These are phyloP conservation scores for Brachionichthys hirsutus DNA, from an alignment of 2,113 vertebrate species.

Conservation along the genomic window DNA sequence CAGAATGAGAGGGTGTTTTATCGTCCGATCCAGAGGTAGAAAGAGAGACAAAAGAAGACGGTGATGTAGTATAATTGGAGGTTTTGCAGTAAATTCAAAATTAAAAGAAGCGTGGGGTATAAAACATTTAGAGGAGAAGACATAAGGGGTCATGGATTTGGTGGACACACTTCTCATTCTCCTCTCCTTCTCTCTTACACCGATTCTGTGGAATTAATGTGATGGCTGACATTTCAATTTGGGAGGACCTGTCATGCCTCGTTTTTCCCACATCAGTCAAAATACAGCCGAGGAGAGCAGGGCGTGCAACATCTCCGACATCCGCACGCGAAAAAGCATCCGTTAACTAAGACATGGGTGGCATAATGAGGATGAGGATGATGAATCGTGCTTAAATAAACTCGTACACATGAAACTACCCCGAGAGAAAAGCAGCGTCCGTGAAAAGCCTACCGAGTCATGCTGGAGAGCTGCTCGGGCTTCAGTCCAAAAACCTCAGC, in stretches of 20 bases:
- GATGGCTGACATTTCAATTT: conserved; percentile 66
- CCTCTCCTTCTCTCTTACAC: conserved; percentile 6
- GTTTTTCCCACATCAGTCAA: conserved; percentile 42
- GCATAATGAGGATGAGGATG: conserved; percentile 9
- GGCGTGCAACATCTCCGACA: background rate
- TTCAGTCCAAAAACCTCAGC: conserved; percentile 21
- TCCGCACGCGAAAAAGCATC: background rate
- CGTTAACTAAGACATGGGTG: conserved; percentile 2
- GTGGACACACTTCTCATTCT: background rate
- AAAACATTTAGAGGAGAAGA: conserved; percentile 13
- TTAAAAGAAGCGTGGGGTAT: conserved; percentile 9
- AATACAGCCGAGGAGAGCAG: conserved; percentile 27
- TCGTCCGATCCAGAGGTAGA: conserved; percentile 54
- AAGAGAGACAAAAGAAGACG: conserved; percentile 32
- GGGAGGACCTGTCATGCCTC: conserved; percentile 40
- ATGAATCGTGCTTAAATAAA: conserved; percentile 16
- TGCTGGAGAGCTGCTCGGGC: conserved; percentile 12
- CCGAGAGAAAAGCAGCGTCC: background rate
- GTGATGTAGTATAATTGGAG: conserved; percentile 58
- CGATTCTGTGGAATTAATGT: conserved; percentile 54
- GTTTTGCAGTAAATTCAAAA: conserved; percentile 48
- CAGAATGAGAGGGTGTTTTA: conserved; percentile 43
- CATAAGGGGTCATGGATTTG: conserved; percentile 23
- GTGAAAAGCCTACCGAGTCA: conserved; percentile 11
- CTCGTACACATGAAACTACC: conserved; percentile 6